Conservation (phyloP, 2,113 vertebrate species). For the Hymenochirus boettgeri region DNA sequence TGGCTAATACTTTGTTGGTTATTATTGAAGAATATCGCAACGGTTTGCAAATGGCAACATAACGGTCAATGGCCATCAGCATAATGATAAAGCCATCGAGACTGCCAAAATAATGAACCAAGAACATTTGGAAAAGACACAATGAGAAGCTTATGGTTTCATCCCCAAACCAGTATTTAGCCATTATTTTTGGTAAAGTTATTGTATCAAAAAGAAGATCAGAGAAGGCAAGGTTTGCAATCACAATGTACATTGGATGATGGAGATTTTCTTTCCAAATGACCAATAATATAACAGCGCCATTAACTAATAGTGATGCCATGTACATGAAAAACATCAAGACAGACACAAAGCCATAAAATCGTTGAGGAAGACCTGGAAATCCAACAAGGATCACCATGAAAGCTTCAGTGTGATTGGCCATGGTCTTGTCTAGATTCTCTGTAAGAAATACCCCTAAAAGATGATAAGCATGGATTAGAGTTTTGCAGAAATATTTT, state of each 20-base stretch:
- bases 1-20: too few species aligned
- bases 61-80: too few species aligned
- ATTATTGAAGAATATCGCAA: too few species aligned
- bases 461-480: too few species aligned
- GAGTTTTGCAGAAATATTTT: too few species aligned
- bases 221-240: conserved; percentile 9
- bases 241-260: conserved; percentile 11
- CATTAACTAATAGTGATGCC: background rate
- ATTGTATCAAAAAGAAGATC: conserved; percentile 6
- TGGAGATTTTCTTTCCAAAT: conserved; percentile 1
- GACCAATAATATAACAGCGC: background rate
- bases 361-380: background rate
- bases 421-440: too few species aligned
- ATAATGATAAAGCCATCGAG: too few species aligned
- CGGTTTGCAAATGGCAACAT: too few species aligned
- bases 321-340: background rate
- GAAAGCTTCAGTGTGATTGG: background rate
- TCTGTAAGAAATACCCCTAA: too few species aligned
- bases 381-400: background rate
- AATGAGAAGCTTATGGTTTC: background rate
- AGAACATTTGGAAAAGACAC: too few species aligned
- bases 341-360: background rate
- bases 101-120: too few species aligned
- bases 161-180: conserved; percentile 4
- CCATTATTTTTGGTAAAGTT: background rate